Evolutionary conservation across 2,113 vertebrate genomes (phyloP).

Genomic region (Oophaga pumilio): DNA sequence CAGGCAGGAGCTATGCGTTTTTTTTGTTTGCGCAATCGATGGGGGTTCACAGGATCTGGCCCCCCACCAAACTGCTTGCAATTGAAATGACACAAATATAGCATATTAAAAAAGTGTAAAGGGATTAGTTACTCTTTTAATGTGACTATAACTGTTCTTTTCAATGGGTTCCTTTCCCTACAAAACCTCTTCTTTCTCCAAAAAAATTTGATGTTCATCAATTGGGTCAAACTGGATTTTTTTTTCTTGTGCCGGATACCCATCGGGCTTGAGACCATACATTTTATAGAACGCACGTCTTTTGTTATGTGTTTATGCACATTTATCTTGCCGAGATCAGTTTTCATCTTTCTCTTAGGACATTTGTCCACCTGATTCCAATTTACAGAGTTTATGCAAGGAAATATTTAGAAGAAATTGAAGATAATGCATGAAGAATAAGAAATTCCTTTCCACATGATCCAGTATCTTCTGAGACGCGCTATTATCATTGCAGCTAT

Average conservation of each 20-base stretch:
- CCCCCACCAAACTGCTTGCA: too few species aligned
- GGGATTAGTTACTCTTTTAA: too few species aligned
- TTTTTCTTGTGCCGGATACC: not conserved
- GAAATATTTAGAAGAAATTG: conserved; percentile 25
- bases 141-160: too few species aligned
- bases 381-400: conserved; percentile 18
- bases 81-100: too few species aligned
- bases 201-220: not conserved
- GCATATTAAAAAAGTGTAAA: too few species aligned
- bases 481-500: not conserved
- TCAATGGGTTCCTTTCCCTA: too few species aligned
- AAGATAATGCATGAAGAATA: not conserved
- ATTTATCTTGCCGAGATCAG: conserved; percentile 14
- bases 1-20: too few species aligned
- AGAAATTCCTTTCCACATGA: not conserved
- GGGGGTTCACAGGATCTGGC: too few species aligned
- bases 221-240: not conserved
- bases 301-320: not conserved
- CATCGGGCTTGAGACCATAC: not conserved
- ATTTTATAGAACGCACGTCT: not conserved
- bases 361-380: not conserved
- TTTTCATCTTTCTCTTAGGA: not conserved
- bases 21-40: too few species aligned
- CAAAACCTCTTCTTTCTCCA: not conserved
- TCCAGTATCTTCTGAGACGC: not conserved